These are phyloP conservation scores for Sarcophaga caerulescens DNA, from an alignment of 2,888 invertebrate species.

Conservation along the genomic window DNA sequence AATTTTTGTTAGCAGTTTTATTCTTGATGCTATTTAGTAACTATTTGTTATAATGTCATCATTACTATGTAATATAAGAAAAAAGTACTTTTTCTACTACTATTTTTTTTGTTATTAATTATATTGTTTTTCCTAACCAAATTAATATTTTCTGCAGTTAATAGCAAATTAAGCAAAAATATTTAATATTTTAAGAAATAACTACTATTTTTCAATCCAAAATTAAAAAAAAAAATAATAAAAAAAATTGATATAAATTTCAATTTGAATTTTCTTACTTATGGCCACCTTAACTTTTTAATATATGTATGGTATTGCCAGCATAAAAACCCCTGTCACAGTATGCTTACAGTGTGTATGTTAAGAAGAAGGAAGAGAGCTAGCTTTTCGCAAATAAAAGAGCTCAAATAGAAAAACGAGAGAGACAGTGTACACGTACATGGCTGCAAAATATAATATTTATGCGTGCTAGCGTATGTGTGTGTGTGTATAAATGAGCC, in stretches of 20 bases:
- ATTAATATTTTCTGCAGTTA: too few species aligned
- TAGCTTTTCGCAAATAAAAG: too few species aligned
- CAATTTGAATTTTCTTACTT: not conserved
- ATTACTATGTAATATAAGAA: too few species aligned
- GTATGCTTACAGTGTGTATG: not conserved
- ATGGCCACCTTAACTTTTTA: not conserved
- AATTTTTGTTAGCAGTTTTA: too few species aligned
- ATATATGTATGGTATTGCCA: not conserved
- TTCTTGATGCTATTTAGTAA: too few species aligned
- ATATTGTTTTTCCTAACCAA: too few species aligned
- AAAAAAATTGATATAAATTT: not conserved
- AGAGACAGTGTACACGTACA: not conserved
- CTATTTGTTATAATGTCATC: too few species aligned
- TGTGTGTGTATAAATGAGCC: constrained; percentile 5
- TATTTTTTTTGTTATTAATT: too few species aligned
- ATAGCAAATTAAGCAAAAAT: too few species aligned
- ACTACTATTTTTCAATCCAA: not conserved
- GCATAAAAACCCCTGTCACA: not conserved
- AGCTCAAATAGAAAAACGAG: not conserved
- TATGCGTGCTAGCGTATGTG: not conserved
- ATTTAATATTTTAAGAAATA: not conserved
- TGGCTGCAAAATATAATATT: not conserved
- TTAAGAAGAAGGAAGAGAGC: not conserved
- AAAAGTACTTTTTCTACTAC: too few species aligned
- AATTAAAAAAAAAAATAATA: too few species aligned